These are phyloP conservation scores for Anarsia innoxiella DNA, from an alignment of 2,888 invertebrate genomes.

Conservation along the genomic window DNA sequence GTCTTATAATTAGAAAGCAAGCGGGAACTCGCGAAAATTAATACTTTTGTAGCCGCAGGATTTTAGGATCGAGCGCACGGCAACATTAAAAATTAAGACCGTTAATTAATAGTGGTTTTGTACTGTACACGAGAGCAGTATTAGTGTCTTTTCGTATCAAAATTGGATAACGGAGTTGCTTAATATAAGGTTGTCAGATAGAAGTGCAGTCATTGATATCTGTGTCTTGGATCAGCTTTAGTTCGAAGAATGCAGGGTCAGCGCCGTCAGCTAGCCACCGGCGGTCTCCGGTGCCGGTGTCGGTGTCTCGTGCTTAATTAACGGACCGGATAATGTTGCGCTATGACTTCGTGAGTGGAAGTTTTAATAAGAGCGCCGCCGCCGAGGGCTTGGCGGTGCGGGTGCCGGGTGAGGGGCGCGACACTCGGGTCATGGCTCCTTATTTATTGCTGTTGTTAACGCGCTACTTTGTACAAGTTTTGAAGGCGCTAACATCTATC, in stretches of 20 bases:
- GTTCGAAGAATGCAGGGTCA: not conserved
- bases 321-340: conserved; percentile 20
- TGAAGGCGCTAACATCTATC: too few species aligned
- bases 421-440: too few species aligned
- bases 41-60: conserved; percentile 46
- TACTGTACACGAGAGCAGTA: too few species aligned
- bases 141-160: too few species aligned
- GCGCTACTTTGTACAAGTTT: conserved; percentile 1
- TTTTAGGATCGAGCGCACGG: too few species aligned
- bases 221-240: too few species aligned
- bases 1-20: conserved; percentile 56
- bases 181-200: too few species aligned
- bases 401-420: too few species aligned
- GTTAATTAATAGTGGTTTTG: too few species aligned
- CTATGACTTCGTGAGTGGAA: conserved; percentile 5
- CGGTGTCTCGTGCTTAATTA: conserved; percentile 23
- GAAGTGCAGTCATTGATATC: too few species aligned
- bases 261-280: not conserved
- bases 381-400: not conserved
- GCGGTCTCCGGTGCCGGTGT: not conserved
- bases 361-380: conserved; percentile 7
- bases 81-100: too few species aligned
- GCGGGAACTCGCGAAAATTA: conserved; percentile 49
- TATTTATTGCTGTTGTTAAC: conserved; percentile 2
- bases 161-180: too few species aligned